These are phyloP conservation scores for Lutra lutra DNA, from an alignment of 2,797 vertebrate species.

Conservation along the genomic window DNA sequence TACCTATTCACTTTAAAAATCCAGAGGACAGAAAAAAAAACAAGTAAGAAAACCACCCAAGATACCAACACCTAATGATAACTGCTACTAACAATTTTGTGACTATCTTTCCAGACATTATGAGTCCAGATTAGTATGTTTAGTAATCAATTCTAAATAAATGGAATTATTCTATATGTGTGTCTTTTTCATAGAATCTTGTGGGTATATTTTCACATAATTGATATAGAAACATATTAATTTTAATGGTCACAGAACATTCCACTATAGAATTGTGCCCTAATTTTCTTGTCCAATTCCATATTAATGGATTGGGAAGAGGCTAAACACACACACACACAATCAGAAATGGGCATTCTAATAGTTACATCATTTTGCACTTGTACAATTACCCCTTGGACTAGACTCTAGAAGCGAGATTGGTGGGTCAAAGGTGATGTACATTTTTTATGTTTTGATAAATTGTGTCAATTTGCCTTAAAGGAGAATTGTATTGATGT, in stretches of 20 bases:
- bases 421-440: not conserved
- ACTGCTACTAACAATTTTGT: not conserved
- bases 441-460: constrained; percentile 11
- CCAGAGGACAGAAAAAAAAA: not conserved
- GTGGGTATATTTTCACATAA: not conserved
- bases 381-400: not conserved
- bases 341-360: not conserved
- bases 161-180: not conserved
- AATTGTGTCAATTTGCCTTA: not conserved
- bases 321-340: not conserved
- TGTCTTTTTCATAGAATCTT: not conserved
- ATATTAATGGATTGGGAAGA: not conserved
- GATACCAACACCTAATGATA: not conserved
- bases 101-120: not conserved
- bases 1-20: not conserved
- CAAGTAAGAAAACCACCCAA: not conserved
- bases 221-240: not conserved
- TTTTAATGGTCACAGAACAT: not conserved
- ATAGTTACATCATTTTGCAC: not conserved
- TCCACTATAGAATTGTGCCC: not conserved
- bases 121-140: not conserved
- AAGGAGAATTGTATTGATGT: not conserved
- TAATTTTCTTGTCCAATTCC: not conserved
- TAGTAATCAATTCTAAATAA: not conserved
- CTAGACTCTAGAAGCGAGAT: not conserved